These are phyloP conservation scores for Suncus etruscus DNA, from an alignment of 2,113 vertebrate genomes.

Conservation along the genomic window DNA sequence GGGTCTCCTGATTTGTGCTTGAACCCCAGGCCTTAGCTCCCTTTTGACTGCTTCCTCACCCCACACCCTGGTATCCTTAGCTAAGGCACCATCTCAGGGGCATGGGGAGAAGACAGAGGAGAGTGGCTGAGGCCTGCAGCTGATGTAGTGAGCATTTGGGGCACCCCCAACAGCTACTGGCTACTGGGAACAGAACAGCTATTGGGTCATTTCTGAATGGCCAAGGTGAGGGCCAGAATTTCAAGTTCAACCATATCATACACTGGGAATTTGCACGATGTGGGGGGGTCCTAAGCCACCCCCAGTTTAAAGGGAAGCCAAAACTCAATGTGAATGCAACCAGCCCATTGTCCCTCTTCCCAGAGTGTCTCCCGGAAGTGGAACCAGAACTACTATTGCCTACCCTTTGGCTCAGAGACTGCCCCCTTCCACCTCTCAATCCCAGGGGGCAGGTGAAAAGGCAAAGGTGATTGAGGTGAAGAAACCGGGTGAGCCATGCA, in stretches of 20 bases:
- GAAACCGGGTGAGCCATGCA: slow-evolving; percentile 72
- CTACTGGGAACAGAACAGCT: neutral
- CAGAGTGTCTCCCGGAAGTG: neutral
- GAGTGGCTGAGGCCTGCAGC: neutral
- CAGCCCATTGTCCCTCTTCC: neutral
- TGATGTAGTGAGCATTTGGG: neutral
- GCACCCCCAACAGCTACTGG: neutral
- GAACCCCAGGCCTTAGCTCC: neutral
- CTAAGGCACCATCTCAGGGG: neutral
- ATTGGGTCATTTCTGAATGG: neutral
- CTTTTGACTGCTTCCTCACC: neutral
- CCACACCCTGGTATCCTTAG: neutral
- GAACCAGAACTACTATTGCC: no score
- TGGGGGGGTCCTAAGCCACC: neutral
- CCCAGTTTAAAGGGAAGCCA: slow-evolving; percentile 12
- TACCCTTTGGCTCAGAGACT: no score
- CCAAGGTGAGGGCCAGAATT: neutral
- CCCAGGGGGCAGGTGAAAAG: neutral
- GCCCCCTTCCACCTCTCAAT: neutral
- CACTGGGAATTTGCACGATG: slow-evolving; percentile 51
- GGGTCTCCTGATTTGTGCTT: neutral
- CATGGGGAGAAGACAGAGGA: neutral
- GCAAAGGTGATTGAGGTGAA: neutral
- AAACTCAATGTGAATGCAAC: slow-evolving; percentile 21
- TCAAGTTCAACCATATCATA: slow-evolving; percentile 37